A percentile compares a stretch with the other conserved stretches of the same genome.
Evolutionary conservation across 2,113 vertebrate species (phyloP).

Genomic region (Phyllostomus hastatus): DNA sequence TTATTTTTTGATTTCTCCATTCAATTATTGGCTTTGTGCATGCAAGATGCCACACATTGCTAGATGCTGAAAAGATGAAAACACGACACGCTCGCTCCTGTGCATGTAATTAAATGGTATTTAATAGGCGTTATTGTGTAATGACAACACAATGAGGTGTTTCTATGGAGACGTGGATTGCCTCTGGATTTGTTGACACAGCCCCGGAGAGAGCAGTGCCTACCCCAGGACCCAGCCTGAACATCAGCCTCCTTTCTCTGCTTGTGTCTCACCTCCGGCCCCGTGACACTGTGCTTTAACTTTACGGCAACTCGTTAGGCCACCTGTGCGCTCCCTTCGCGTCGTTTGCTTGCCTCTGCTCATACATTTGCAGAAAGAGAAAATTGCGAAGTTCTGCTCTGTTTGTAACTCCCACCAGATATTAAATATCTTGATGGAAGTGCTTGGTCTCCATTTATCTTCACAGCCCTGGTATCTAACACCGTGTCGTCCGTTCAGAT

Average conservation of each 20-base stretch:
- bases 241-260: rapidly evolving
- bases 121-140: not conserved
- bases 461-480: not conserved
- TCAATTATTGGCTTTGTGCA: not conserved
- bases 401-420: not conserved
- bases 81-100: not conserved
- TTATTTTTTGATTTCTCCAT: not conserved
- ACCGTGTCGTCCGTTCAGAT: not conserved
- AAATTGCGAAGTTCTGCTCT: not conserved
- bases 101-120: not conserved
- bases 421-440: not conserved
- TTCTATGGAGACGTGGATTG: not conserved
- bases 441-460: not conserved
- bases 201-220: not conserved
- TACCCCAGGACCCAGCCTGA: not conserved
- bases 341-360: not conserved
- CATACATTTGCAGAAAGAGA: not conserved
- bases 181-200: not conserved
- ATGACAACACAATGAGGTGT: not conserved
- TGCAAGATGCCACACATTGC: not conserved
- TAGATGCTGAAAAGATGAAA: not conserved
- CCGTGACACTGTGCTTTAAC: not conserved
- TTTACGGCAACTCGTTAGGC: not conserved
- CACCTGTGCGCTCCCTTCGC: not conserved
- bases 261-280: not conserved